Evolutionary conservation across 2,888 invertebrate species (phyloP).

Genomic region (Lochmaea capreae): DNA sequence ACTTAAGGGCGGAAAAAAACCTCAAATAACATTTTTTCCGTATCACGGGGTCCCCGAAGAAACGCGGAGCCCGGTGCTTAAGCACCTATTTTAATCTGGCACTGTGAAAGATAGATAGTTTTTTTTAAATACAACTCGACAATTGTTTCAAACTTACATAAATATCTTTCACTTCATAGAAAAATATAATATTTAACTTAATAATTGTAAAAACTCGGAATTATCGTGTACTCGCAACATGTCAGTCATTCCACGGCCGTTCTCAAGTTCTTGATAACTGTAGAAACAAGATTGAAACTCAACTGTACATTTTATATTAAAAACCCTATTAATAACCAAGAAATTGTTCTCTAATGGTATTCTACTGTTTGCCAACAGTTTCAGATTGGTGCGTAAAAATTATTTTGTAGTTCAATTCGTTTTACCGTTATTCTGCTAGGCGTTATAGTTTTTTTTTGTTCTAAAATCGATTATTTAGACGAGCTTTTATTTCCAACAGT

Average conservation of each 20-base stretch:
- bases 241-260: slow-evolving; percentile 10
- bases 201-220: not conserved
- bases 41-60: too few relatives aligned
- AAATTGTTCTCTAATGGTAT: slow-evolving; percentile 22
- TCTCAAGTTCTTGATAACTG: slow-evolving; percentile 15
- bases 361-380: not conserved
- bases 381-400: slow-evolving; percentile 24
- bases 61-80: too few relatives aligned
- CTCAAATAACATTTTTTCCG: too few relatives aligned
- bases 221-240: slow-evolving; percentile 1
- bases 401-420: slow-evolving; percentile 7
- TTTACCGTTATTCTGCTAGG: slow-evolving; percentile 7
- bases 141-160: too few relatives aligned
- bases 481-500: not conserved
- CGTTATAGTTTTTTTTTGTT: not conserved
- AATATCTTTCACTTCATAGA: not conserved
- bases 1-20: too few relatives aligned
- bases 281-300: slow-evolving; percentile 14
- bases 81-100: too few relatives aligned
- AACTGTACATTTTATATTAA: slow-evolving; percentile 27
- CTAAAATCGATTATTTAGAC: not conserved
- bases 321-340: slow-evolving; percentile 26
- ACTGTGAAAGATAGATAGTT: too few relatives aligned
- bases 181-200: not conserved
- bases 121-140: too few relatives aligned